phyloP scores from a whole-genome alignment of 2,888 invertebrate genomes.

The Helleia helle region DNA sequence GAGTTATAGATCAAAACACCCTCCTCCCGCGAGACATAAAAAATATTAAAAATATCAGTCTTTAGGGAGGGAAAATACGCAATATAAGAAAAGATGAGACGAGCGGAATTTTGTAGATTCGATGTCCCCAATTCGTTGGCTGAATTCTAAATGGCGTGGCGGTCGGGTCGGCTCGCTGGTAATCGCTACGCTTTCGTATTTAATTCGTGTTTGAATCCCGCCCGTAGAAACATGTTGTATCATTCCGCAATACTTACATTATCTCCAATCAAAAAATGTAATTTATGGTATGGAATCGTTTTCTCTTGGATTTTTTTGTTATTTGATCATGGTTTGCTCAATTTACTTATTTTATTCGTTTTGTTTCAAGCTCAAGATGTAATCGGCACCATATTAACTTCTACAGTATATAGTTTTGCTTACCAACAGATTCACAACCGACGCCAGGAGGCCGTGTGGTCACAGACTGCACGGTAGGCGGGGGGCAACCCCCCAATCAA shows the following conservation, averaged over 20 bases:
- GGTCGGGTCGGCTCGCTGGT: conserved; percentile 44
- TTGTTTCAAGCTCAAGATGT: no score
- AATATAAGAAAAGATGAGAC: conserved; percentile 61
- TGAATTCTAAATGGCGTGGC: conserved; percentile 60
- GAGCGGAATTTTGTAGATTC: conserved; percentile 66
- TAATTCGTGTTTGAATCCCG: conserved; percentile 46
- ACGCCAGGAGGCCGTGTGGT: no score
- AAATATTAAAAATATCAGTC: conserved; percentile 61
- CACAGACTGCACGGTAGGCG: no score
- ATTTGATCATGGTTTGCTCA: background rate
- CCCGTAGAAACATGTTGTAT: conserved; percentile 26
- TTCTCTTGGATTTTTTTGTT: background rate
- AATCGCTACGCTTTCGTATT: conserved; percentile 57
- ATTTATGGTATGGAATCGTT: conserved; percentile 28
- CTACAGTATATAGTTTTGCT: no score
- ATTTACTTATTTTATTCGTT: background rate
- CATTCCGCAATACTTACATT: conserved; percentile 26
- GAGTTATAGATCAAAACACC: conserved; percentile 59
- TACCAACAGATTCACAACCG: no score
- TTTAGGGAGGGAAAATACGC: conserved; percentile 49
- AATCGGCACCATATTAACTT: no score
- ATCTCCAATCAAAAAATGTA: conserved; percentile 42
- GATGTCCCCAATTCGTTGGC: conserved; percentile 66
- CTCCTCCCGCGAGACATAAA: conserved; percentile 34
- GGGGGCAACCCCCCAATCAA: no score